Evolutionary conservation across 2,888 invertebrate species (phyloP), one percentile per base, ranked within the genome.

Genomic region (Leucania comma): DNA sequence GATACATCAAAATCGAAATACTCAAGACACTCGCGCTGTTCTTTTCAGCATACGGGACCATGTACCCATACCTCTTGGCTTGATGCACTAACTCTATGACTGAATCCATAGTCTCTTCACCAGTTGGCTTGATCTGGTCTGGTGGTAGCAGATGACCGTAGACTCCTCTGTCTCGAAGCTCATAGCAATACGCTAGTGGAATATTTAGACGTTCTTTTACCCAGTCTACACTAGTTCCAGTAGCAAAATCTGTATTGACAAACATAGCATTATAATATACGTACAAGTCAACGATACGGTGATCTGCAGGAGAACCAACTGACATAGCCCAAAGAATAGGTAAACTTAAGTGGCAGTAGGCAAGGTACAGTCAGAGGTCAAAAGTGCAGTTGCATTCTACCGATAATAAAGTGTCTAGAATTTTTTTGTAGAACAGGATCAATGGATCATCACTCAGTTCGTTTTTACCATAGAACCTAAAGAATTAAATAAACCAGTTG

Each of bases 151-250:
- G 83, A 90, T 98, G 98, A 0, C 98, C 98, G 87, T 96, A 96
- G 0, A 87, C 85, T 0, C 98, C 98, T 5, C 87, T 96, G 84
- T 98, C 98, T 0, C 97, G 94, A 2, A 98, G 94, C 90, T 98
- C 98, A 69, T 97, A 97, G 1, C 97, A 97, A 89, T 97, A 98
- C 0, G 97, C 94, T 24, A 98, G 94, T 12, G 97, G 97, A 0
- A 97, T 96, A 3, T 96, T 94, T 0, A 96, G 93, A 0, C 90
- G 94, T 0, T 96, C 97, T 86, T 98, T 97, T 0, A 97, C 98
- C 97, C 98, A 98, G 86, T 98, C 98, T 58, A 97, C 90, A 61
- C 97, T 97, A 9, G 96, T 96, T 1, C 98, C 98, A 6, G 97
- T 96, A 0, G 97, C 97, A 0, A 93, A 86, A 86, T 97, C 97